These are phyloP conservation scores for Calliphora vicina DNA, from an alignment of 1,140 invertebrate genomes.

Conservation along the genomic window DNA sequence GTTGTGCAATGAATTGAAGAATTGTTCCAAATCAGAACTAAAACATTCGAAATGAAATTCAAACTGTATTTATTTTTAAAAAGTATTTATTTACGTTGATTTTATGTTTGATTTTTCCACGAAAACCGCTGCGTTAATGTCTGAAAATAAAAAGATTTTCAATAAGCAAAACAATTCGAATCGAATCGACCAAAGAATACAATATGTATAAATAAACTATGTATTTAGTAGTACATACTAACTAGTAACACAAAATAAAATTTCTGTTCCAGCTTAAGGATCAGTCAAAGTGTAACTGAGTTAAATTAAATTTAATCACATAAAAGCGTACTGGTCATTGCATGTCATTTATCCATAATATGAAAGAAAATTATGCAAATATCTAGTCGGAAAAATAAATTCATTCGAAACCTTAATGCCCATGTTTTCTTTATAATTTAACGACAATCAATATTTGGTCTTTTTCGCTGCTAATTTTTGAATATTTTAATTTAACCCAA, in stretches of 20 bases:
- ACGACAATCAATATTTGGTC: background rate
- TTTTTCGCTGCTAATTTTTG: background rate
- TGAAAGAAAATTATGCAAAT: slow-evolving; percentile 28
- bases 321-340: background rate
- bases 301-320: background rate
- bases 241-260: too few relatives aligned
- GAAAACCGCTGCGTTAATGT: background rate
- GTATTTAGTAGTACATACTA: too few relatives aligned
- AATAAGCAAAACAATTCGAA: background rate
- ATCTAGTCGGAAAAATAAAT: background rate
- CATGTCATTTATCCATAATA: slow-evolving; percentile 18
- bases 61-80: background rate
- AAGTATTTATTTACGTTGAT: slow-evolving; percentile 16
- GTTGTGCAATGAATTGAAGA: background rate
- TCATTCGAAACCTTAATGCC: background rate
- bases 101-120: slow-evolving; percentile 26
- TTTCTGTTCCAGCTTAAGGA: too few relatives aligned
- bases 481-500: background rate
- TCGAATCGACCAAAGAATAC: too few relatives aligned
- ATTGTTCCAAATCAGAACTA: background rate
- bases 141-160: background rate
- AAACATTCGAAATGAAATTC: background rate
- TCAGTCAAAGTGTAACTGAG: too few relatives aligned
- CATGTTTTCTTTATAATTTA: slow-evolving; percentile 1
- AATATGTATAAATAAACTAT: too few relatives aligned